Base-by-base conservation (phyloP, 2,113 vertebrate species). In the Eubucco bourcierii region DNA sequence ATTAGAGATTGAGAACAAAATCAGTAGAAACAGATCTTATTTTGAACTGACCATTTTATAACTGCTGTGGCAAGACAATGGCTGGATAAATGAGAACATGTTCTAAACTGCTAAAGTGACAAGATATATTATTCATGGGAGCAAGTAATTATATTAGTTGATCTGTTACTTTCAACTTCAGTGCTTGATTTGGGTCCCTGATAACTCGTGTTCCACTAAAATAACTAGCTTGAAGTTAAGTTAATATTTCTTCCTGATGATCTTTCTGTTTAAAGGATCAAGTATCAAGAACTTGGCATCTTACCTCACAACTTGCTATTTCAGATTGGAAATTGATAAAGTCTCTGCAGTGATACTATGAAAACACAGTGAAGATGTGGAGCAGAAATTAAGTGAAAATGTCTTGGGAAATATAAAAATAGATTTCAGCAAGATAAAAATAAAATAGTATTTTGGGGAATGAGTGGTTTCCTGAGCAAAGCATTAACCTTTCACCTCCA, bases 381-480 rank as follows among this genome's bases (percentile, higher is more conserved):
- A 91, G 74, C 34, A 95, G 91, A 93, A 92, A 96, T 96, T 93
- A 97, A 94, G 90, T 89, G 91, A 95, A 96, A 95, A 94, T 90
- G 91, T 94, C 88, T 93, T 89, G 95, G 92, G 92, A 95, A 93
- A 94, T 95, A 95, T 88, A 94, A 97, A 96, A 96, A 96, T 84
- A 94, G 90, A 95, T 97, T 94, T 94, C 82, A 93, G 67, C 82
- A 95, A 96, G 96, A 97, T 95, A 97, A 96, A 94, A 92, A 96
- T 52, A 91, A 96, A 95, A 95, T 93, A 96, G 93, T 94, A 90
- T 96, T 95, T 96, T 94, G 88, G 90, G 95, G 87, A 85, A 96
- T 95, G 93, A 94, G 88, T 91, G 87, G 82, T 96, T 97, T 96
- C 90, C 95, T 93, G 82, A 93, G 88, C 87, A 94, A 96, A 95